Evolutionary conservation across 1,140 invertebrate genomes (phyloP), one percentile per base, ranked within the genome.

Genomic region (Battus philenor): DNA sequence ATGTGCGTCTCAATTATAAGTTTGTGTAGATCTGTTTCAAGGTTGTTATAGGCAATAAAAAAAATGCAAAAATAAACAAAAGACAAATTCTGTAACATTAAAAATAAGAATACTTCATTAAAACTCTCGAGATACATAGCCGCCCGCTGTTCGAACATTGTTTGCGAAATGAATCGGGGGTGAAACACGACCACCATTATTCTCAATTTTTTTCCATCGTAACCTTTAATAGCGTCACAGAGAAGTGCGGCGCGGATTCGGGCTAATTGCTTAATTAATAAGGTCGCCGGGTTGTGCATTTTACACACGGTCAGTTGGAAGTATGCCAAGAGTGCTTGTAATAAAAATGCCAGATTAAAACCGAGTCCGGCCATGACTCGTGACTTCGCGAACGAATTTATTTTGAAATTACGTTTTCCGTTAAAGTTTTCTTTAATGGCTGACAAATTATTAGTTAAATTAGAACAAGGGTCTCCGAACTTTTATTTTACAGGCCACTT

Each of bases 231-330:
- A 59, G 54, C 32, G 46, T 54, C 47, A 50, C 55, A 55, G 74
- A 70, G 72, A 73, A 75, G 64, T 62, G 67, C 48, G 62, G 66
- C 57, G 44, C 55, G 61, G 67, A 68, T 73, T 65, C 61, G 50
- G 64, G 64, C 61, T 75, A 79, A 80, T 77, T 80, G 76, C 65
- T 78, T 77, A 80, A 77, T 80, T 71, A 80, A 80, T 79, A 75
- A 63, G 68, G 60, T 48, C 46, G 57, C 29, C 45, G 48, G 53
- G 50, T 44, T 54, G 47, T 59, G 69, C 62, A 65, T 67, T 68
- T 69, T 68, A 65, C 63, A 69, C 51, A 52, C 56, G 55, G 59
- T 58, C 61, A 59, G 48, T 62, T 79, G 70, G 75, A 63, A 44
- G 13, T 29, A 17, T 43, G 75, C 70, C 75, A 76, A 41, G 39